Evolutionary conservation across 1,140 invertebrate species (phyloP), one percentile per base, ranked within the genome.

Genomic region (Phymorhynchus buccinoides): DNA sequence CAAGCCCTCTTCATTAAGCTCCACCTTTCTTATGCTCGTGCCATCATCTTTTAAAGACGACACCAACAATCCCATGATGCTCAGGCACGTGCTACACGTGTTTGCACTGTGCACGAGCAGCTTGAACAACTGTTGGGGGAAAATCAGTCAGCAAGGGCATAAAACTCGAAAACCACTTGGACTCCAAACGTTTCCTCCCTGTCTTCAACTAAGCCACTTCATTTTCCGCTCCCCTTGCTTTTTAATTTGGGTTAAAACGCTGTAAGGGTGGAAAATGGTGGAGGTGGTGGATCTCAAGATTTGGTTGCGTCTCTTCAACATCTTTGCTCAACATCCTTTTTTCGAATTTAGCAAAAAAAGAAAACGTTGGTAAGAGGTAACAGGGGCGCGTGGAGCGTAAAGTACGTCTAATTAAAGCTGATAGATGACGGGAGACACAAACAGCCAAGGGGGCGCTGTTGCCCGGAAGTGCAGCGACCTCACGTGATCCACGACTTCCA

Each of bases 111-210:
- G 73, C 73, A 39, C 35, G 35, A 75, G 73, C 9, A 39, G 30
- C 14, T 7, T 41, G 37, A 75, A 75, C 41, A 39, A 75, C 73
- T 75, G 73, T 75, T 75, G 12, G 2, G 30, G 27, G 37, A 75
- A 75, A 75, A 41, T 41, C 35, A 75, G 73, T 75, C 73, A 75
- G 16, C 18, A 41, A 75, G 73, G 73, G 73, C 73, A 75, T 75
- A 75, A 75, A 75, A 75, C 73, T 75, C 41, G 37, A 75, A 75
- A 75, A 75, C 73, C 73, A 75, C 73, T 75, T 37, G 9, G 73
- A 14, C 73, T 1, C 41, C 37, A 41, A 37, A 1, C 22, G 12
- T 27, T 62, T 62, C 56, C 9, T 41, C 35, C 14, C 37, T 7
- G 73, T 41, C 73, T 41, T 27, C 12, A 75, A 41, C 37, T 41